Evolutionary conservation across 2,113 vertebrate genomes (phyloP).

Genomic region (Engystomops pustulosus): DNA sequence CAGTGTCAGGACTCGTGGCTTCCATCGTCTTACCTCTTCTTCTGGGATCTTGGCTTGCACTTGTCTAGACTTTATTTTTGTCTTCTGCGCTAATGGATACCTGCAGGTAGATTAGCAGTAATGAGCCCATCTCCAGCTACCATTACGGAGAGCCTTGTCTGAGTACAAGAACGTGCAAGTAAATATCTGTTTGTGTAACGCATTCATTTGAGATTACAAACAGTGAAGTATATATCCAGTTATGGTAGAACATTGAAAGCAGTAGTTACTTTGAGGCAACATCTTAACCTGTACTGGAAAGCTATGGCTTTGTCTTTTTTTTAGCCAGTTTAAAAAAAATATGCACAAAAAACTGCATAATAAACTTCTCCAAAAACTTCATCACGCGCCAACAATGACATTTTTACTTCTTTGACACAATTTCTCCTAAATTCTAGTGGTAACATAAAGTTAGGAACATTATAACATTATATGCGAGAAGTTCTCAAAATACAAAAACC

Average conservation of each 20-base stretch:
- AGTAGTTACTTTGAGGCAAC: background rate
- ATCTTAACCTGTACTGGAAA: too few species aligned
- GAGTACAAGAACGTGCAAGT: background rate
- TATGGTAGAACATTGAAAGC: background rate
- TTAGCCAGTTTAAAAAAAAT: too few species aligned
- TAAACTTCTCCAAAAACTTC: too few species aligned
- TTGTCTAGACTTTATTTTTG: slow-evolving; percentile 22
- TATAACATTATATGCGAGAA: too few species aligned
- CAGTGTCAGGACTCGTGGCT: background rate
- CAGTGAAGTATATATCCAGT: background rate
- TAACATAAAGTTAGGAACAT: too few species aligned
- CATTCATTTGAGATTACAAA: background rate
- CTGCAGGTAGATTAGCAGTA: background rate
- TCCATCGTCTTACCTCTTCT: background rate
- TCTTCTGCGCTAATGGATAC: slow-evolving; percentile 6
- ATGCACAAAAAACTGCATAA: too few species aligned
- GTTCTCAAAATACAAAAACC: too few species aligned
- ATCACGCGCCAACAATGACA: too few species aligned
- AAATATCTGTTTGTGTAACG: background rate
- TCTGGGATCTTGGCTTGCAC: background rate
- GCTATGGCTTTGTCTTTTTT: too few species aligned
- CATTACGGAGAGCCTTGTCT: background rate
- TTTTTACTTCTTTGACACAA: too few species aligned
- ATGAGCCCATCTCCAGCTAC: background rate
- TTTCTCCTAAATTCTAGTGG: too few species aligned